Evolutionary conservation across 2,113 vertebrate genomes (phyloP).

Genomic region (Hucho hucho): DNA sequence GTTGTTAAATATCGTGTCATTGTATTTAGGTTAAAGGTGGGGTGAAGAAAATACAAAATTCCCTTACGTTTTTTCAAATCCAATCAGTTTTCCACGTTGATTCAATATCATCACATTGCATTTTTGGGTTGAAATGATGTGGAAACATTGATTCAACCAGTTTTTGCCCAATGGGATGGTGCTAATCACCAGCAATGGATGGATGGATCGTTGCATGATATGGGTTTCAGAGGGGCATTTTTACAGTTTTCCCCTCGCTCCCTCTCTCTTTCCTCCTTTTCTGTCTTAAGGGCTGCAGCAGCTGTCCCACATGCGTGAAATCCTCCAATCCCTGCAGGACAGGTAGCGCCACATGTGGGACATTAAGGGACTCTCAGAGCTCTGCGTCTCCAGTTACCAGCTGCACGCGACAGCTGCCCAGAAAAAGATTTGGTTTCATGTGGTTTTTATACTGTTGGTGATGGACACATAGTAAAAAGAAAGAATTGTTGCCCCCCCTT

Average conservation of each 20-base stretch:
- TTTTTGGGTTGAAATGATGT: no score
- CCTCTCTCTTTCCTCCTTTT: constrained; percentile 25
- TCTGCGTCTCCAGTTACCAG: constrained; percentile 65
- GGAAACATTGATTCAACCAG: no score
- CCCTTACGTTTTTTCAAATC: no score
- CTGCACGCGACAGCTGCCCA: constrained; percentile 78
- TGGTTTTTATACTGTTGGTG: constrained; percentile 71
- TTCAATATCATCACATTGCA: no score
- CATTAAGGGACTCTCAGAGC: constrained; percentile 61
- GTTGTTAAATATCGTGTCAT: no score
- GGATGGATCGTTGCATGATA: constrained; percentile 12
- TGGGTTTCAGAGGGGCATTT: constrained; percentile 21
- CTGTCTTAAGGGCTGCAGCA: constrained; percentile 54
- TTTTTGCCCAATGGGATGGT: constrained; percentile 27
- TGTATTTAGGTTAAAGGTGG: no score
- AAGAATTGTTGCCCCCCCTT: constrained; percentile 36
- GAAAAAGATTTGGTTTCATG: constrained; percentile 68
- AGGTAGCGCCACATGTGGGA: constrained; percentile 77
- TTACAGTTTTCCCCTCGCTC: constrained; percentile 12
- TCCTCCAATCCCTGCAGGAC: constrained; percentile 69
- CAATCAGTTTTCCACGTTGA: no score
- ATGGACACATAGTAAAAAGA: constrained; percentile 61
- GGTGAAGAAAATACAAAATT: no score
- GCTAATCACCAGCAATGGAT: constrained; percentile 42
- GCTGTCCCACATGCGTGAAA: constrained; percentile 71